phyloP scores from a whole-genome alignment of 2,797 vertebrate species.

The Phyllotis vaccarum region DNA sequence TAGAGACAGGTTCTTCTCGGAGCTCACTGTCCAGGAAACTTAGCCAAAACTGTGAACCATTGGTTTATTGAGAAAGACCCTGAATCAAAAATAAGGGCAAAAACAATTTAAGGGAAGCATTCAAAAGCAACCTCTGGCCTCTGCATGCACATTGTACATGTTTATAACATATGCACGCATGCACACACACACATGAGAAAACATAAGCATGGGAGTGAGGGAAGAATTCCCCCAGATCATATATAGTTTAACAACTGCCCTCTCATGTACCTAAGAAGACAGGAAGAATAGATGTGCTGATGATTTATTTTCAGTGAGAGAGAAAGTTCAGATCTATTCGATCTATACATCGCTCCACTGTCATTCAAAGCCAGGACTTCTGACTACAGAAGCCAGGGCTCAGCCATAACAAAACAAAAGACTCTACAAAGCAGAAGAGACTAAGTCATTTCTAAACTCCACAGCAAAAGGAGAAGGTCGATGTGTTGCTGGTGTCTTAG shows the following conservation, averaged over 20 bases:
- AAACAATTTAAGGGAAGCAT: neutral
- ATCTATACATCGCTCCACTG: neutral
- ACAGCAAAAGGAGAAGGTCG: neutral
- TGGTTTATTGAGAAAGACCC: neutral
- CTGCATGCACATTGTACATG: neutral
- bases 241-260: neutral
- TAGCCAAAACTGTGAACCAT: neutral
- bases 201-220: neutral
- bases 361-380: neutral
- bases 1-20: neutral
- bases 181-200: neutral
- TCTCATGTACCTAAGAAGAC: neutral
- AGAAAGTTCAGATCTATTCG: neutral
- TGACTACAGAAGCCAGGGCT: neutral
- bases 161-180: neutral
- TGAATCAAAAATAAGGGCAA: neutral
- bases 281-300: neutral
- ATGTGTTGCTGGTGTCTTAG: constrained; percentile 8
- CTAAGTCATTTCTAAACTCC: constrained; percentile 13
- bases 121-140: neutral
- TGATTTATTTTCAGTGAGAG: neutral
- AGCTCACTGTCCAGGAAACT: neutral
- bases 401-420: constrained; percentile 13
- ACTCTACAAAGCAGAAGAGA: neutral
- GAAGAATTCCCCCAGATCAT: neutral